Evolutionary conservation across 2,113 vertebrate genomes (phyloP), one percentile per base, ranked within the genome.

Genomic region (Poeciliopsis prolifica): DNA sequence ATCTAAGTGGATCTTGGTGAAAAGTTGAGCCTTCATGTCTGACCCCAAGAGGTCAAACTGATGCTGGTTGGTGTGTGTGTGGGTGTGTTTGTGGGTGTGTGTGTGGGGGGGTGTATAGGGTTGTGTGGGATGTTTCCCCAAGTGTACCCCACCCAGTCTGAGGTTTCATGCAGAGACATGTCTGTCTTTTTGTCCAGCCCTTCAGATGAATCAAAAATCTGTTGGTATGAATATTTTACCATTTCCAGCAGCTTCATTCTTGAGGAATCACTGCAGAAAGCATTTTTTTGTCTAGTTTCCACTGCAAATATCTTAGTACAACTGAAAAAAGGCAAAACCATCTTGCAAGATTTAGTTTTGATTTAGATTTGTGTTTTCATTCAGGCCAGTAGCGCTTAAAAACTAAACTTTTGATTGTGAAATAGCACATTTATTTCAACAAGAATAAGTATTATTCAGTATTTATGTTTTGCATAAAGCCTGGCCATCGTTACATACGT

Each of bases 1-100:
- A 65, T 44, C 79, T 91, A 90, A 91, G 86, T 91, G 80, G 80
- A 91, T 85, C 81, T 83, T 92, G 90, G 88, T 93, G 89, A 92
- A 92, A 93, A 84, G 89, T 8, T 7, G 13, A 81, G 82, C 81
- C 86, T 88, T 89, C 68, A 84, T 68, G 87, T 91, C 86, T 93
- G 89, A 93, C 91, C 91, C 83, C 68, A 10, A 75, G 37, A 78
- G 88, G 90, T 91, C 86, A 82, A 29, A 61, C 79, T 71, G 72
- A 81, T 76, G 75, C 12, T 0, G 64, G 67, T 40, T 0, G 22
- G 68, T 60, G 71, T 60, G 62, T 65, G 64, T 65, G 51, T 67
- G 29, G 30, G 71, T 7, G 24, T n/a, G 68, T 63, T 80, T 64
- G 40, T 35, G 69, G 62, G 61, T 54, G 69, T 37, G 78, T 31